These are phyloP conservation scores for Hydrolagus affinis DNA, from an alignment of 2,113 vertebrate genomes.

Conservation along the genomic window DNA sequence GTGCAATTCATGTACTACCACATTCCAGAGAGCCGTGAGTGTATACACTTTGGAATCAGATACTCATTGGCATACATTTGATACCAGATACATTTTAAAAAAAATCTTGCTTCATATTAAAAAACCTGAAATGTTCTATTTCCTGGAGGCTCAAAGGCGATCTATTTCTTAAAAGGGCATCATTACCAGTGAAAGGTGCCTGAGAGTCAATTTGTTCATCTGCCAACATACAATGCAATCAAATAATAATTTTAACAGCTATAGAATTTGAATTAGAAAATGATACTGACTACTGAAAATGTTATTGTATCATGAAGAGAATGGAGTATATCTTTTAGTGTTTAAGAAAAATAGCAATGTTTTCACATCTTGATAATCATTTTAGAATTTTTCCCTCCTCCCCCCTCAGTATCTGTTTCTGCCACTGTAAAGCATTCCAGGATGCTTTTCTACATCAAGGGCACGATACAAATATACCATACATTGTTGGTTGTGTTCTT, in stretches of 20 bases:
- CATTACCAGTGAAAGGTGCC: background rate
- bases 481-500: too few relatives aligned
- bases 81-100: background rate
- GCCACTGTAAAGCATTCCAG: too few relatives aligned
- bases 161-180: background rate
- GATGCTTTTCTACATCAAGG: too few relatives aligned
- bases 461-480: too few relatives aligned
- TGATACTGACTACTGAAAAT: background rate
- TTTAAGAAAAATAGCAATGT: too few relatives aligned
- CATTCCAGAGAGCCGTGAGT: background rate
- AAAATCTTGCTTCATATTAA: background rate
- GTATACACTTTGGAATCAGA: background rate
- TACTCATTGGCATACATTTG: background rate
- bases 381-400: too few relatives aligned
- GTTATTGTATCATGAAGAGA: background rate
- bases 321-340: too few relatives aligned
- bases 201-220: background rate
- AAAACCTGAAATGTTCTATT: background rate
- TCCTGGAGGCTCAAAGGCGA: background rate
- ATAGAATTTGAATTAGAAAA: background rate
- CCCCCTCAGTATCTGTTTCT: too few relatives aligned
- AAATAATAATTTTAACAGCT: background rate
- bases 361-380: too few relatives aligned
- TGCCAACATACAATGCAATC: background rate
- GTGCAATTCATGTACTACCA: constrained; percentile 7